phyloP scores from a whole-genome alignment of 2,888 invertebrate genomes.

The Dexiosoma caninum region DNA sequence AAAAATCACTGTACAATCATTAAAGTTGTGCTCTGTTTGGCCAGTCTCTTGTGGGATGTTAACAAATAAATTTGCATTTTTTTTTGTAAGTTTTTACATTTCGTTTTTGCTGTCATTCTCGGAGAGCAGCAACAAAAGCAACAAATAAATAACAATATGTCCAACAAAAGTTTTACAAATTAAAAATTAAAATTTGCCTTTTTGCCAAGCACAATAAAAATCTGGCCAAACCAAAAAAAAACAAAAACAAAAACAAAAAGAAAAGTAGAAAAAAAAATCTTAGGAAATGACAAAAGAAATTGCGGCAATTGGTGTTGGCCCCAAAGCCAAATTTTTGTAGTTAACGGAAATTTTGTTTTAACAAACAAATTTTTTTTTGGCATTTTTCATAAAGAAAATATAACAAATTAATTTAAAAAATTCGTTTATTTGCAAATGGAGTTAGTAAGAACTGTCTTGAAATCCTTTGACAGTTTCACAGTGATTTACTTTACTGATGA shows the following conservation, averaged over 20 bases:
- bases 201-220: slow-evolving; percentile 33
- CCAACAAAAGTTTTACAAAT: neutral
- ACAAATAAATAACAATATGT: neutral
- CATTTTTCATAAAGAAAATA: too few relatives aligned
- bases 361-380: too few relatives aligned
- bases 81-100: neutral
- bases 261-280: too few relatives aligned
- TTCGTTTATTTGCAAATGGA: too few relatives aligned
- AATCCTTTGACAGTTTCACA: too few relatives aligned
- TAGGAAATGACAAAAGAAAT: too few relatives aligned
- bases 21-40: neutral
- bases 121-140: neutral
- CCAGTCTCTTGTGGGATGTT: slow-evolving; percentile 6
- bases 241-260: too few relatives aligned
- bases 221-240: neutral
- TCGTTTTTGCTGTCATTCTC: neutral
- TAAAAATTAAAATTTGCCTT: neutral
- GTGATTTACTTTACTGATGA: too few relatives aligned
- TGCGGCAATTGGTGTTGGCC: neutral
- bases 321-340: neutral
- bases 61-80: neutral
- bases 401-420: too few relatives aligned
- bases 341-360: neutral
- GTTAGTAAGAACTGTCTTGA: too few relatives aligned
- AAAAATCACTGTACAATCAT: neutral